Evolutionary conservation across 2,888 invertebrate genomes (phyloP).

Genomic region (Catocala fraxini): DNA sequence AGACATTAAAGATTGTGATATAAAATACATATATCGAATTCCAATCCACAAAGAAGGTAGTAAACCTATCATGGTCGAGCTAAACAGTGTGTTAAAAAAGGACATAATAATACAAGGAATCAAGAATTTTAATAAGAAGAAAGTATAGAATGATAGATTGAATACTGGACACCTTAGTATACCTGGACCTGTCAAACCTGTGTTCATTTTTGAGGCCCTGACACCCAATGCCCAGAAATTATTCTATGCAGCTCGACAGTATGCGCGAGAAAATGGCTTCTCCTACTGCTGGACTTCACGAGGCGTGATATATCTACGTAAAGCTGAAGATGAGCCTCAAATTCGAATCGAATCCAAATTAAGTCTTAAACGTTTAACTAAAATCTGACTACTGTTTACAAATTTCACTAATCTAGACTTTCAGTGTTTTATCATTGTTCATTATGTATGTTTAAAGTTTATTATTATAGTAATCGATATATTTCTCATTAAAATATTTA

Average conservation of each 20-base stretch:
- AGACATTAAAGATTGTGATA: not conserved
- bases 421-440: too few species aligned
- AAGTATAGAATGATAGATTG: slow-evolving; percentile 1
- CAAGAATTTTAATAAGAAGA: slow-evolving; percentile 7
- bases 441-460: too few species aligned
- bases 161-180: slow-evolving; percentile 6
- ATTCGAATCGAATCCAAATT: not conserved
- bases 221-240: not conserved
- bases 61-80: slow-evolving; percentile 14
- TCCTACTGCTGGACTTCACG: not conserved
- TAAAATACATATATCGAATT: slow-evolving; percentile 6
- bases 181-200: slow-evolving; percentile 6
- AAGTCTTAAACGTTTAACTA: not conserved
- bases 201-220: slow-evolving; percentile 1
- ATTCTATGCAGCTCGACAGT: slow-evolving; percentile 3
- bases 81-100: slow-evolving; percentile 18
- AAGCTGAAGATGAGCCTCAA: not conserved
- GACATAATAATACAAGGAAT: slow-evolving; percentile 10
- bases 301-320: too few species aligned
- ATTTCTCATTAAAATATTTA: too few species aligned
- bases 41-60: slow-evolving; percentile 5
- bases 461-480: too few species aligned
- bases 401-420: too few species aligned
- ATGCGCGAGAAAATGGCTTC: not conserved
- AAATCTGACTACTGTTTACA: not conserved